Conservation (phyloP, 2,888 invertebrate species). For the Ectemnius cavifrons region DNA sequence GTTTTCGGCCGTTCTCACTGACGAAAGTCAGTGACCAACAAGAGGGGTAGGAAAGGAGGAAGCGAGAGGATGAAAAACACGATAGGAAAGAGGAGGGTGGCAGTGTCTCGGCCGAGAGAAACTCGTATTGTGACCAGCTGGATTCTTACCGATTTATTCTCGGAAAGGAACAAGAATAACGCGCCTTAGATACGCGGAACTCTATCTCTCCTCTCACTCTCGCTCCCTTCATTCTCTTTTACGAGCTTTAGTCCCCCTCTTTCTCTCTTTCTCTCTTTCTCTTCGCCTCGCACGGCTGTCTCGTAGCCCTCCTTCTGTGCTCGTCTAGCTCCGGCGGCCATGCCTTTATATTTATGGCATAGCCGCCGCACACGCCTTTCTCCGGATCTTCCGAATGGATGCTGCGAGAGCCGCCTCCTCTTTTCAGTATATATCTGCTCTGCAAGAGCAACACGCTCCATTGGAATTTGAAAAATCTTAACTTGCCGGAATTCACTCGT, state of each 20-base stretch:
- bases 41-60: no score
- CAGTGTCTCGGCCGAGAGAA: constrained; percentile 38
- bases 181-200: constrained; percentile 57
- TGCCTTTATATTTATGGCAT: constrained; percentile 21
- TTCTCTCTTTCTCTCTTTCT: constrained; percentile 2
- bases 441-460: no score
- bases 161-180: constrained; percentile 62
- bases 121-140: constrained; percentile 53
- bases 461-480: no score
- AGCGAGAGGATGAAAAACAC: no score
- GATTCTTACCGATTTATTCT: constrained; percentile 65
- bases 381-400: constrained; percentile 1
- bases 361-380: constrained; percentile 21
- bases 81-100: constrained; percentile 1
- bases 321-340: constrained; percentile 2
- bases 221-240: constrained; percentile 2
- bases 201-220: constrained; percentile 21
- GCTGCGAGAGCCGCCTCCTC: neutral
- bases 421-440: no score
- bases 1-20: no score
- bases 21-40: no score
- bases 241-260: constrained; percentile 5
- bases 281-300: neutral
- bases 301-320: constrained; percentile 8
- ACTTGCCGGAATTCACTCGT: no score